Conservation (phyloP, 2,113 vertebrate species). For the Porphyrio hochstetteri region DNA sequence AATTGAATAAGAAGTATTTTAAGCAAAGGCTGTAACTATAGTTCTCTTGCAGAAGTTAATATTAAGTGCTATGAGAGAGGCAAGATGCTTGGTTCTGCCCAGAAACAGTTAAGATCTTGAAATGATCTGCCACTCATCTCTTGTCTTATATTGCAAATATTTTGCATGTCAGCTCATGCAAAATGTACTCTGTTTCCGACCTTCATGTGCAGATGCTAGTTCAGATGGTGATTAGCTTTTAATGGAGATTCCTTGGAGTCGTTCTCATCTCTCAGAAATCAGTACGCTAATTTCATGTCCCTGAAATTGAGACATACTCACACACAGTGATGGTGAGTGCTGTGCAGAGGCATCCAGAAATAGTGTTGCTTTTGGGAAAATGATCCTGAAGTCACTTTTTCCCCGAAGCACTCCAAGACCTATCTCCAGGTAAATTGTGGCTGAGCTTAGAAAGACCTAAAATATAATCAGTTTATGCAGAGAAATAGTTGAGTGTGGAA, state of each 20-base stretch:
- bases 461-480: not conserved
- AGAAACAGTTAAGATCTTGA: not conserved
- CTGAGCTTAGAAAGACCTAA: not conserved
- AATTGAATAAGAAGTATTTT: not conserved
- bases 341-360: not conserved
- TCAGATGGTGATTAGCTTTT: too few species aligned
- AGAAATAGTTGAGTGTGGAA: not conserved
- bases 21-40: not conserved
- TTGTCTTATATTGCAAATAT: not conserved
- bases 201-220: too few species aligned
- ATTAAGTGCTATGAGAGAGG: not conserved
- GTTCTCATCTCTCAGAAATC: too few species aligned
- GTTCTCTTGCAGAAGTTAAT: not conserved
- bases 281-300: too few species aligned
- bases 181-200: too few species aligned
- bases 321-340: too few species aligned
- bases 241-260: too few species aligned
- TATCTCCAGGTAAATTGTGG: not conserved
- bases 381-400: not conserved
- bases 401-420: not conserved
- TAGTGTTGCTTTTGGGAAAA: not conserved
- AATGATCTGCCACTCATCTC: not conserved
- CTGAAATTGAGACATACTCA: not conserved
- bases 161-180: not conserved
- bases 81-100: not conserved